These are phyloP conservation scores for Carlito syrichta DNA, from an alignment of 2,113 vertebrate species.

Conservation along the genomic window DNA sequence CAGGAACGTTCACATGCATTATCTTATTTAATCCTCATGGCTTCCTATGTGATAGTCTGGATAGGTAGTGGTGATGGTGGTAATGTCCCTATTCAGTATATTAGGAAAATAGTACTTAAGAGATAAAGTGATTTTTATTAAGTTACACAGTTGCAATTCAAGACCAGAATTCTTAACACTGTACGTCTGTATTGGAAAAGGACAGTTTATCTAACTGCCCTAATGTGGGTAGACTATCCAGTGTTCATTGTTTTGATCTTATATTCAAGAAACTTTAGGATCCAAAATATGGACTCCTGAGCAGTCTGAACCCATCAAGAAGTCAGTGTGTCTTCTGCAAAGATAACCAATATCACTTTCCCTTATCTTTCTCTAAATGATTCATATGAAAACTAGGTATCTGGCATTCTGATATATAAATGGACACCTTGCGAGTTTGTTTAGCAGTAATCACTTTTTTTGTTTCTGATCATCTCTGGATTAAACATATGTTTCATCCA, in stretches of 20 bases:
- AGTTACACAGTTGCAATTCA: background rate
- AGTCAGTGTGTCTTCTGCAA: background rate
- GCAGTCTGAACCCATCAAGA: background rate
- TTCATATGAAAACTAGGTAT: background rate
- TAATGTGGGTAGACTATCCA: background rate
- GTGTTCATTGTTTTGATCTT: background rate
- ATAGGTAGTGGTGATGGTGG: background rate
- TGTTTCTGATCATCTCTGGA: background rate
- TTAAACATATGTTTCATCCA: background rate
- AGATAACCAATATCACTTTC: background rate
- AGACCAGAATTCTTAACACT: background rate
- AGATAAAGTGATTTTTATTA: background rate
- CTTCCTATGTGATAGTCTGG: background rate
- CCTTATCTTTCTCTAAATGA: background rate
- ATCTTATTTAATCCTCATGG: background rate
- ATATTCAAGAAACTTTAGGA: background rate
- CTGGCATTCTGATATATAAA: background rate
- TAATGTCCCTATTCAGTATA: background rate
- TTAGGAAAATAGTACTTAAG: slow-evolving; percentile 14
- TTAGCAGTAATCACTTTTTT: background rate
- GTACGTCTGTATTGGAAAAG: background rate
- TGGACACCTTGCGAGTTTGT: background rate
- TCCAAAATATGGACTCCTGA: background rate
- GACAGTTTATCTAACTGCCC: background rate
- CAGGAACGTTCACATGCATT: background rate